Base-by-base conservation (phyloP, 2,797 vertebrate species). In the Smutsia gigantea region DNA sequence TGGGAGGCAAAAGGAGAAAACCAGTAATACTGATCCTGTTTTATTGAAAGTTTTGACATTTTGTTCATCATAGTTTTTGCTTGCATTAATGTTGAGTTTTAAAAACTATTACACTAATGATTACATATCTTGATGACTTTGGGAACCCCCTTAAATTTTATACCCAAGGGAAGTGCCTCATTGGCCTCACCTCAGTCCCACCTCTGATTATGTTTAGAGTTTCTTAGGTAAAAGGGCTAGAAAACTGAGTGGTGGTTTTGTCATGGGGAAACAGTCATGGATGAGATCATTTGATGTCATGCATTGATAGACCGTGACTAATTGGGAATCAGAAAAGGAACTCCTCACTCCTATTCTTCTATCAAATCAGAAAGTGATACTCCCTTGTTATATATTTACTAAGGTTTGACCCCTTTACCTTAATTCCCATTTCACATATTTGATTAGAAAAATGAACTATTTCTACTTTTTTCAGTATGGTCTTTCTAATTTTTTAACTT, bases 371-470 rank as follows among this genome's bases (percentile, higher is more conserved):
- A 46, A 92, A 86, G 23, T 88, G 86, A 90, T 81, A 90, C 68
- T 78, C 86, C 88, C 72, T 93, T 94, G 86, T 96, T 71, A 95
- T 77, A 77, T 95, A 90, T 94, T 95, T 93, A 91, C 86, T 85
- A 69, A 88, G 53, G 4, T 61, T 63, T 86, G 8, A 90, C 42
- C 11, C 25, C 15, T 78, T 93, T 69, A 69, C 84, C 34, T 94
- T 71, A 87, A 71, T 78, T 88, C 12, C 31, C 13, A 57, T 68
- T 79, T 95, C n/a, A 90, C 11, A 37, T 86, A 51, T 78, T 95
- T 88, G 19, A 78, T 88, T 82, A 61, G 19, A 93, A 93, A 96
- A 74, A 75, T 18, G 19, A 74, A 83, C 19, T 27, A 51, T 83
- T 81, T 90, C 17, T 78, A 71, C 93, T 23, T 79, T 95, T 83